Conservation (phyloP, 2,113 vertebrate genomes). For the Atrichornis clamosus region DNA sequence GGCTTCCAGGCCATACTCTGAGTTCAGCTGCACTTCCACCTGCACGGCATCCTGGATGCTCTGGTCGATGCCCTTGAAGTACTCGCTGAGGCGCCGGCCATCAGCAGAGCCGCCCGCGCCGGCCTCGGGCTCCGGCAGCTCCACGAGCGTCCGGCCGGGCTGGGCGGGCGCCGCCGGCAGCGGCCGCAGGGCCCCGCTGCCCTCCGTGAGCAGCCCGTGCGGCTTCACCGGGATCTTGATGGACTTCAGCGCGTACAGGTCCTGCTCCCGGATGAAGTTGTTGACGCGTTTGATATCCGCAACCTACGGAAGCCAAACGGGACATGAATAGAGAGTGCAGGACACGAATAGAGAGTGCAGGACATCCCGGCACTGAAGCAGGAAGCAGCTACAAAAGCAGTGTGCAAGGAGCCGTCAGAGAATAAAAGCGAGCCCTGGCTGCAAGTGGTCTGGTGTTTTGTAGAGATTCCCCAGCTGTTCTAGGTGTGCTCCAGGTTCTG, state of each 20-base stretch:
- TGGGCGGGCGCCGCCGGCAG: not conserved
- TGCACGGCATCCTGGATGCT: slow-evolving; percentile 80
- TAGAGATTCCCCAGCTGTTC: not conserved
- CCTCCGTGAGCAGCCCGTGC: slow-evolving; percentile 84
- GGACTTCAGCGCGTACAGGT: slow-evolving; percentile 88
- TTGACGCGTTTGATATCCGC: slow-evolving; percentile 91
- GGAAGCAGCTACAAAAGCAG: not conserved
- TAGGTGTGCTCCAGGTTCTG: not conserved
- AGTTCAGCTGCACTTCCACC: slow-evolving; percentile 49
- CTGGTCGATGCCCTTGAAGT: slow-evolving; percentile 84
- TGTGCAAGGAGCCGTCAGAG: not conserved
- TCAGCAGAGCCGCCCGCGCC: not conserved
- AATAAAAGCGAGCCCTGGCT: not conserved
- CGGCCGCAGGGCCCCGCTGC: slow-evolving; percentile 2
- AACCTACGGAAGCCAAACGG: slow-evolving; percentile 76
- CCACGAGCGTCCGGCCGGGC: not conserved
- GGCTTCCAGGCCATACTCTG: not conserved
- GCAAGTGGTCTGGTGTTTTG: not conserved
- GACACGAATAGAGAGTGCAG: too few relatives aligned
- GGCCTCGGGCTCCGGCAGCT: not conserved
- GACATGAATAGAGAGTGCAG: not conserved
- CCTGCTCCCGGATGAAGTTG: slow-evolving; percentile 92
- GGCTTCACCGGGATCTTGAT: slow-evolving; percentile 91
- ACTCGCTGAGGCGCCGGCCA: slow-evolving; percentile 66
- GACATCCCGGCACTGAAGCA: not conserved